These are phyloP conservation scores for Sebastes matsubarae DNA, from an alignment of 2,797 vertebrate species.

Conservation along the genomic window DNA sequence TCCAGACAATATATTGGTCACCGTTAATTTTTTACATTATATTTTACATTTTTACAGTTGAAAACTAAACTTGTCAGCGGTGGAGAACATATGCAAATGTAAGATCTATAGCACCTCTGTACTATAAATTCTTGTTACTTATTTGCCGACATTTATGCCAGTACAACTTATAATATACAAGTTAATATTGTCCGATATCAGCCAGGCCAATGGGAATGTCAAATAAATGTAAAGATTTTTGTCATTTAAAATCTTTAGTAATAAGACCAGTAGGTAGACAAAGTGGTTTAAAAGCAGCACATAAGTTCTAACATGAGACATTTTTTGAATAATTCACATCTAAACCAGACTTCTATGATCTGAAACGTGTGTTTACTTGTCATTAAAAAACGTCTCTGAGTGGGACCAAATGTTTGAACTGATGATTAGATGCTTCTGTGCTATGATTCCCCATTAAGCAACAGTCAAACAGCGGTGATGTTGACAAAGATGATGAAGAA, in stretches of 20 bases:
- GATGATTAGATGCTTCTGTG: neutral
- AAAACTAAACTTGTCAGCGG: too few species aligned
- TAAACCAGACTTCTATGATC: neutral
- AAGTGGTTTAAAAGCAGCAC: neutral
- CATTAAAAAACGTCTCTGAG: neutral
- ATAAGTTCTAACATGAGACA: neutral
- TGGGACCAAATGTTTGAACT: neutral
- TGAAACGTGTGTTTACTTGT: neutral
- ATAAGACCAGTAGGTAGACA: neutral
- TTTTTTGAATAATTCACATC: neutral
- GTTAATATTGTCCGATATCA: neutral
- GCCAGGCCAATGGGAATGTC: neutral
- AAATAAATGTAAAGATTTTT: neutral
- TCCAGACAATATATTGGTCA: too few species aligned
- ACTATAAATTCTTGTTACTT: neutral
- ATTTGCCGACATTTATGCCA: neutral
- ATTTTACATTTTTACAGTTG: too few species aligned
- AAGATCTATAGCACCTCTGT: neutral
- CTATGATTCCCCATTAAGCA: constrained; percentile 9
- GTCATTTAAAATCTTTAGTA: too few species aligned
- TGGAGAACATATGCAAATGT: too few species aligned
- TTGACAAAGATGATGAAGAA: neutral
- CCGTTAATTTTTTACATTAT: too few species aligned
- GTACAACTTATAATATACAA: rapidly evolving
- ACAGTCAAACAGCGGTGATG: neutral